Evolutionary conservation across 2,888 invertebrate genomes (phyloP), one percentile per base, ranked within the genome.

Genomic region (Leptopilina syphax): DNA sequence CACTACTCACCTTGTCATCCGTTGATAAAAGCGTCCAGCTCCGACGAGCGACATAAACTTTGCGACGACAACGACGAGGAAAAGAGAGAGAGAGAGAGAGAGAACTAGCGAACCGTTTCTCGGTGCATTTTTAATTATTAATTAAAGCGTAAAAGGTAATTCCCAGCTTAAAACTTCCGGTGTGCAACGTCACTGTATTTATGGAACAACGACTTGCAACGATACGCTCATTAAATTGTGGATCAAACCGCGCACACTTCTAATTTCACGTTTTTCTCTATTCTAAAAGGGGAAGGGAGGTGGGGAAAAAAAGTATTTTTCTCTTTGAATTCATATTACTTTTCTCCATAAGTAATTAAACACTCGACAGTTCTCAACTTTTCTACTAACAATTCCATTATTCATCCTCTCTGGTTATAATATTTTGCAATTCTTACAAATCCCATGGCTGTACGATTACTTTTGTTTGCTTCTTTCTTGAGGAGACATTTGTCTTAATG

Each of bases 91-190:
- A 34, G 34, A 34, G 34, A 34, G 34, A 34, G 34, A 44, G 7
- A 7, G 27, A 18, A 47, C 65, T 65, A 65, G 77, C 65, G 76
- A 65, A 65, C 12, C 63, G 12, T 77, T 50, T 80, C 63, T 27
- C 41, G 81, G 81, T 83, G 81, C 83, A 85, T 85, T 86, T 86
- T 85, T 83, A 84, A 87, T 85, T 86, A 86, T 83, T 84, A 86
- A 87, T 87, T 84, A 87, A 84, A 84, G 82, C 81, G 76, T 77
- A 77, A 77, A 82, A 63, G 77, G 70, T 85, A 84, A 83, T 83
- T 81, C 78, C 80, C 41, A 78, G 81, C 80, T 83, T 83, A 80
- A 80, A 80, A 82, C 80, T 82, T 85, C 80, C 44, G 63, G 54
- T 47, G 54, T 47, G 63, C 57, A 65, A 44, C 70, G 65, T 73